A percentile compares a stretch with the other conserved stretches of the same genome.
Conservation (phyloP, 1,140 invertebrate species). For the Reticulitermes speratus region DNA sequence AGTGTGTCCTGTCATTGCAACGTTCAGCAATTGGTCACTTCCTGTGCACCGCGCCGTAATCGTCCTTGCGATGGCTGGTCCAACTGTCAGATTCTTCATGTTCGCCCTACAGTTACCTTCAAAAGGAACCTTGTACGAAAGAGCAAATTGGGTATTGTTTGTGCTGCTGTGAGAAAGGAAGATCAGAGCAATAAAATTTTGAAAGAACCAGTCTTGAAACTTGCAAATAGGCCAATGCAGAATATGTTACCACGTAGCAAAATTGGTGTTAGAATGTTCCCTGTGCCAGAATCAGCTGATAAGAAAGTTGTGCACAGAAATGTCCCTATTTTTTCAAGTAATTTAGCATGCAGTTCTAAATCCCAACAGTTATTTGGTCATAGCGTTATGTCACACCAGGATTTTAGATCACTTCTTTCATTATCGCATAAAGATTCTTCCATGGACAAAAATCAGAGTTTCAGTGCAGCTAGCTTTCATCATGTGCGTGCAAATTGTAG, state of each 20-base stretch:
- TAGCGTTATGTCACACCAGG: neutral
- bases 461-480: neutral
- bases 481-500: neutral
- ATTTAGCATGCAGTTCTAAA: neutral
- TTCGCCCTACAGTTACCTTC: constrained; percentile 23
- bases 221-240: neutral
- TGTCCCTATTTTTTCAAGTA: neutral
- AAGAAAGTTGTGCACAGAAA: neutral
- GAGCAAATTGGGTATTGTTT: constrained; percentile 28
- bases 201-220: constrained; percentile 30
- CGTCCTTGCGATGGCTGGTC: neutral
- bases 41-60: neutral
- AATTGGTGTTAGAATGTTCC: neutral
- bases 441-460: neutral
- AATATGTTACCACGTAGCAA: neutral
- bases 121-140: constrained; percentile 27
- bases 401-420: constrained; percentile 26
- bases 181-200: constrained; percentile 22
- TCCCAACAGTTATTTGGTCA: neutral
- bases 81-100: neutral
- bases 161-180: neutral
- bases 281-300: neutral
- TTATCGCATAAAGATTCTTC: neutral
- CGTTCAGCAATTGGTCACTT: neutral
- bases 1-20: constrained; percentile 28